Evolutionary conservation across 2,113 vertebrate genomes (phyloP), one percentile per base, ranked within the genome.

Genomic region (Lutjanus erythropterus): DNA sequence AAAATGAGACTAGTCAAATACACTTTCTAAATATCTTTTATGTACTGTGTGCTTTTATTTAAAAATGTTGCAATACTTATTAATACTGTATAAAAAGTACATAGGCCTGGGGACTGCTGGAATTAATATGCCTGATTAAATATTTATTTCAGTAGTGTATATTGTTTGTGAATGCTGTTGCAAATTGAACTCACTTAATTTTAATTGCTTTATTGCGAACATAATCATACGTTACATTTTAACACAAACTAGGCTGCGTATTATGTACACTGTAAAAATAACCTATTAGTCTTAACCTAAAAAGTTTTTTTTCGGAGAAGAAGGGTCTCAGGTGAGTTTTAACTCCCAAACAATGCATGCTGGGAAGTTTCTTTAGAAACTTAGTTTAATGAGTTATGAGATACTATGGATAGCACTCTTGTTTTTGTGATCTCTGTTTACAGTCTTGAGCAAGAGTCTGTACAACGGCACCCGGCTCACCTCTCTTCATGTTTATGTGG

Each of bases 111-210:
- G 9, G 21, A 44, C n/a, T 56, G 37, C 33, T 46, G 16, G 12
- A 3, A 15, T 19, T 60, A 35, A 50, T 77, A 69, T 31, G 21
- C 16, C 25, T 52, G 29, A 66, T 75, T 46, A 39, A 85, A 55
- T 75, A 66, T 60, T 52, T 53, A 39, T 52, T n/a, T 7, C 31
- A 58, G 8, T 25, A 15, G 18, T 70, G 46, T 3, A 53, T 3
- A 19, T 62, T 55, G 29, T 53, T 71, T 56, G 49, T 71, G 12
- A 47, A 27, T 16, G 39, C 27, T 55, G n/a, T 62, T 62, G 14
- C 42, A 71, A 27, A 58, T 71, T 50, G 5, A 71, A 46, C 59
- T 50, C 60, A 21, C n/a, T n/a, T n/a, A n/a, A n/a, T n/a, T n/a
- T n/a, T n/a, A n/a, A n/a, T n/a, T n/a, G 25, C 58, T 64, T 64